Evolutionary conservation across 2,113 vertebrate genomes (phyloP).

Genomic region (Python bivittatus): DNA sequence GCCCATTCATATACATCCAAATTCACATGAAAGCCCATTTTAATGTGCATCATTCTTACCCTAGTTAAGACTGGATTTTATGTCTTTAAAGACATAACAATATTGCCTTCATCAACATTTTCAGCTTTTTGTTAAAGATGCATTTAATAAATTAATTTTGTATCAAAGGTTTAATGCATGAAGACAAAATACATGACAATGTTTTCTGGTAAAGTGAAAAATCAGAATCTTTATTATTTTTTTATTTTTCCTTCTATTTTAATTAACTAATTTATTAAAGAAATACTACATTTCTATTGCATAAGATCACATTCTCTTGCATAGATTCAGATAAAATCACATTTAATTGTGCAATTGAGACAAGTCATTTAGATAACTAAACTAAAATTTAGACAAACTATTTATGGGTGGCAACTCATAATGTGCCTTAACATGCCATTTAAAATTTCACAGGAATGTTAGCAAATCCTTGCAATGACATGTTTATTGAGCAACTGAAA

Average conservation of each 20-base stretch:
- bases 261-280: slow-evolving; percentile 11
- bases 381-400: background rate
- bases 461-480: slow-evolving; percentile 44
- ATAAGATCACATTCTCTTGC: background rate
- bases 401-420: slow-evolving; percentile 45
- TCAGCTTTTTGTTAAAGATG: background rate
- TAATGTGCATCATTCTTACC: background rate
- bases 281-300: background rate
- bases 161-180: background rate
- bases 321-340: slow-evolving; percentile 1
- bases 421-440: slow-evolving; percentile 21
- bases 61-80: background rate
- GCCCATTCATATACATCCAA: background rate
- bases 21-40: background rate
- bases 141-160: background rate
- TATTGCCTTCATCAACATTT: background rate
- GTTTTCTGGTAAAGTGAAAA: background rate
- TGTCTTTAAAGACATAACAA: background rate
- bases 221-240: background rate
- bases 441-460: slow-evolving; percentile 38
- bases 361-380: slow-evolving; percentile 19
- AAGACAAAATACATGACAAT: background rate
- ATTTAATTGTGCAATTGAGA: background rate
- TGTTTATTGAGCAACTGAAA: slow-evolving; percentile 42
- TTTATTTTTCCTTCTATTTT: background rate